Evolutionary conservation across 2,113 vertebrate species (phyloP), one percentile per base, ranked within the genome.

Genomic region (Thymallus thymallus): DNA sequence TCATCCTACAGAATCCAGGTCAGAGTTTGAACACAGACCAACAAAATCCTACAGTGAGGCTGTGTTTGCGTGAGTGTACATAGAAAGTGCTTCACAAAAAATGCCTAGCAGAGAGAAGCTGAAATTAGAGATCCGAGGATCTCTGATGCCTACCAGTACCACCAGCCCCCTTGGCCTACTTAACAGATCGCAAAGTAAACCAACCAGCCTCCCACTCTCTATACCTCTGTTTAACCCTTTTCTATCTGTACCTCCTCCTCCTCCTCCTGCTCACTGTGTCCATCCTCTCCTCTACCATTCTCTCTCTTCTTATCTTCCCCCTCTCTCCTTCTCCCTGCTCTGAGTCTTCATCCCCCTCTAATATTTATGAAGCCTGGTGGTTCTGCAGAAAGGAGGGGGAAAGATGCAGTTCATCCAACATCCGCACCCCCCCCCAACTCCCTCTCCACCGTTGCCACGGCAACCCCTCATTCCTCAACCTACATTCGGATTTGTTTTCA

Each of bases 331-430:
- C 64, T 41, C 64, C 48, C 23, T 68, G 45, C 13, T 58, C 32
- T 41, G 61, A 32, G 48, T 51, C 71, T 14, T 48, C 71, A 58
- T 22, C 12, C 10, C 51, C 69, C 60, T 85, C 60, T 80, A 85
- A 82, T 80, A 85, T 85, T 85, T 80, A 85, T 85, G 78, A 68
- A 73, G 62, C 71, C 23, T 66, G 74, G 72, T 32, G 60, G 56
- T 62, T 79, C 70, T 41, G 32, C 71, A 56, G 63, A 80, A 66
- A 26, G 41, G 64, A 35, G 65, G 1, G 63, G 16, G 24, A 64
- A 64, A 30, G 62, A 64, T 64, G 26, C 18, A 75, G 77, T 80
- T 71, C 75, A 80, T 82, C 74, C 75, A 78, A 64, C 77, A 60
- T 18, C 32, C 51, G 68, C 73, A 41, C 68, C 41, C 76, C 72